Base-by-base conservation (phyloP, 2,797 vertebrate species). In the Poeciliopsis paucimaculata region DNA sequence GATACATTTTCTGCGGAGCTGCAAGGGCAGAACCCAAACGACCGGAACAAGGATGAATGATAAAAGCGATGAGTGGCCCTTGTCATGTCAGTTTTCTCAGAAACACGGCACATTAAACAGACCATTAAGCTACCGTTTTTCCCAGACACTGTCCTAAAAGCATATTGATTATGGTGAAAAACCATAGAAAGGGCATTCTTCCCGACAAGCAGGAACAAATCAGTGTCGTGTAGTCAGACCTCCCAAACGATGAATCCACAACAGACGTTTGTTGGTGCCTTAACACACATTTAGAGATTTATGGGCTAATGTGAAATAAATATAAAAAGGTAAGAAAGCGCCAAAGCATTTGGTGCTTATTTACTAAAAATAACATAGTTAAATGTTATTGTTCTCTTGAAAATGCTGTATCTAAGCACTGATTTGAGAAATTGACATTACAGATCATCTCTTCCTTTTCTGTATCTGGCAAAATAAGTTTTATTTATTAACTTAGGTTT, bases 161-260 rank as follows among this genome's bases (percentile, higher is more conserved):
- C 71, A 73, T 88, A 94, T 93, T 82, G 91, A 93, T 92, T 86
- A 88, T 36, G 81, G 86, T 87, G 86, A 73, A 87, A 83, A 90
- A 84, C 77, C 81, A 90, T 85, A 92, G 87, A 89, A 82, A 74
- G 57, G 72, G 81, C 78, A 88, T 75, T 66, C 46, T 84, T 87
- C 87, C 87, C 87, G 80, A 86, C 76, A 57, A 57, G 82, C 39
- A 77, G 78, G 80, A 23, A 57, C 49, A 46, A 31, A 72, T 26
- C 12, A 18, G 23, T 55, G n/a, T 77, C 36, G 18, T 45, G 26
- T 4, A n/a, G 47, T 36, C 16, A 71, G 45, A 46, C 16, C 7
- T 60, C 23, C 10, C 66, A 71, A 41, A 41, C 1, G 0, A 39
- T 15, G 13, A 51, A 31, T 41, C 28, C 41, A 62, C 11, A n/a